Evolutionary conservation across 2,113 vertebrate species (phyloP).

Genomic region (Carettochelys insculpta): DNA sequence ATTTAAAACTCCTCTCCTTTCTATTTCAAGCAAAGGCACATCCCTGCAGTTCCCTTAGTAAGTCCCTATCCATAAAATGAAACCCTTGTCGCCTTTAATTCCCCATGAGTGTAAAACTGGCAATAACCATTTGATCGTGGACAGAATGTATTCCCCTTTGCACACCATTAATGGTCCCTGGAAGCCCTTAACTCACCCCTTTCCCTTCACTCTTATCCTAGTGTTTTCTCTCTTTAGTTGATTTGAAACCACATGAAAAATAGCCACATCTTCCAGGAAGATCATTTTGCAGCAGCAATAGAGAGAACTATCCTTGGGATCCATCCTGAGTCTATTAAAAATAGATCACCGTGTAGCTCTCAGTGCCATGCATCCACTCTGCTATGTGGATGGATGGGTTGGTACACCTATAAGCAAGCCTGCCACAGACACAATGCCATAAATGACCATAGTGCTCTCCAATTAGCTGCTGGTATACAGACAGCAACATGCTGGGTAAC

Average conservation of each 20-base stretch:
- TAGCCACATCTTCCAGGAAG: constrained; percentile 66
- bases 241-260: constrained; percentile 49
- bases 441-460: constrained; percentile 65
- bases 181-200: neutral
- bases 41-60: constrained; percentile 19
- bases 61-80: constrained; percentile 46
- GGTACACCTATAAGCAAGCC: constrained; percentile 41
- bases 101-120: constrained; percentile 23
- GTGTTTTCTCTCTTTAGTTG: constrained; percentile 29
- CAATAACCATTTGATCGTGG: accelerated
- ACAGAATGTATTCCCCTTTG: neutral
- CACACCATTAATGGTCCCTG: neutral
- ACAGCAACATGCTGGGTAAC: neutral
- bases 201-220: constrained; percentile 25
- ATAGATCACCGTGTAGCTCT: constrained; percentile 63
- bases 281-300: constrained; percentile 75
- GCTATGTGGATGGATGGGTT: constrained; percentile 27
- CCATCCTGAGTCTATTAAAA: constrained; percentile 71
- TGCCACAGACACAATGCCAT: constrained; percentile 55
- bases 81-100: constrained; percentile 9
- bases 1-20: constrained; percentile 34
- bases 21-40: constrained; percentile 41
- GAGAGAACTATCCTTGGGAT: constrained; percentile 71
- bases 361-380: constrained; percentile 45
- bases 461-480: neutral